Evolutionary conservation across 1,140 invertebrate genomes (phyloP).

Genomic region (Drosophila kanapiae): DNA sequence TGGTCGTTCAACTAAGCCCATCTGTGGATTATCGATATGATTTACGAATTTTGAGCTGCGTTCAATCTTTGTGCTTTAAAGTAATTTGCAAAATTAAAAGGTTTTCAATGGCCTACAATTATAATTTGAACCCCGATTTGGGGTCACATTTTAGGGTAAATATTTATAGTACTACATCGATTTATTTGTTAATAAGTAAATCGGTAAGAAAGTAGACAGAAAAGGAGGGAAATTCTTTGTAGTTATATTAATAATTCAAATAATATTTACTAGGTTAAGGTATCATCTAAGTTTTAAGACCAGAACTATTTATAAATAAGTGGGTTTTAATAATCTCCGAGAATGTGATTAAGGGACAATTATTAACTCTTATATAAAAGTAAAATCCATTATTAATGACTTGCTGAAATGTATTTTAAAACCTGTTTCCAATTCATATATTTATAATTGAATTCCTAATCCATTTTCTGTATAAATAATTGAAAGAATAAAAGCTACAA

Average conservation of each 20-base stretch:
- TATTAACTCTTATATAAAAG: not conserved
- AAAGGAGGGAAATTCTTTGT: too few relatives aligned
- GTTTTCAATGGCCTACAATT: not conserved
- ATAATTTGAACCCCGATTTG: not conserved
- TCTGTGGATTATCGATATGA: constrained; percentile 16
- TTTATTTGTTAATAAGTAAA: not conserved
- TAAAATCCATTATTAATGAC: not conserved
- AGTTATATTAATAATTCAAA: too few relatives aligned
- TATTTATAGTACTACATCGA: too few relatives aligned
- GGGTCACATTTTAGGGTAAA: not conserved
- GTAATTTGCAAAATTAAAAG: constrained; percentile 13
- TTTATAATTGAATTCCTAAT: not conserved
- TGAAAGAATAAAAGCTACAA: not conserved
- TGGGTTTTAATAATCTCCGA: too few relatives aligned
- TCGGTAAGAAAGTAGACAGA: too few relatives aligned
- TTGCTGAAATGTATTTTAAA: not conserved
- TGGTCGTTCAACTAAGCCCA: constrained; percentile 30
- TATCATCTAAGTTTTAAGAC: too few relatives aligned
- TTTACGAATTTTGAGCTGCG: constrained; percentile 13
- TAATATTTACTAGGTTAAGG: too few relatives aligned
- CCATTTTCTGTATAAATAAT: constrained; percentile 15
- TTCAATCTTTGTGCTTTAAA: not conserved
- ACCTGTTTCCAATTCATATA: not conserved
- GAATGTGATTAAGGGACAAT: too few relatives aligned
- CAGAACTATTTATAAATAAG: too few relatives aligned